These are phyloP conservation scores for Drosophila neotestacea DNA, from an alignment of 2,888 invertebrate species.

Conservation along the genomic window DNA sequence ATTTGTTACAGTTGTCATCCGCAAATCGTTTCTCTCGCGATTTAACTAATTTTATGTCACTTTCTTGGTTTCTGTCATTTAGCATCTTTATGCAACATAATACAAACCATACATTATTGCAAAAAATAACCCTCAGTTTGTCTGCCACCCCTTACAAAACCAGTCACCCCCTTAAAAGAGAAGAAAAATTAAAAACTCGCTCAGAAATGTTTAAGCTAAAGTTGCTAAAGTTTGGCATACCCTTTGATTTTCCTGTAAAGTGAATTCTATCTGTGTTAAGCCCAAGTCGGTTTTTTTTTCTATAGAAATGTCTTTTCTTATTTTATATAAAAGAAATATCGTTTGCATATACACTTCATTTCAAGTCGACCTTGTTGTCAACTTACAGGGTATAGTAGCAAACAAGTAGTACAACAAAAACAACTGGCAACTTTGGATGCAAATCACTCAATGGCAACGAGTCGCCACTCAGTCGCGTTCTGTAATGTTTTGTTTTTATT, in stretches of 20 bases:
- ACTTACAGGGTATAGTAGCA: constrained; percentile 41
- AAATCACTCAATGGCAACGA: constrained; percentile 63
- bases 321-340: not conserved
- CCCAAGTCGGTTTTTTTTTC: too few relatives aligned
- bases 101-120: constrained; percentile 70
- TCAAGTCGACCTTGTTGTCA: too few relatives aligned
- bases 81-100: constrained; percentile 61
- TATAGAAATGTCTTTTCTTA: too few relatives aligned
- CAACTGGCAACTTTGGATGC: constrained; percentile 42
- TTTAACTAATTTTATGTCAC: constrained; percentile 64
- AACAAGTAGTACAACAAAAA: constrained; percentile 27
- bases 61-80: constrained; percentile 62
- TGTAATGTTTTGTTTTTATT: constrained; percentile 40
- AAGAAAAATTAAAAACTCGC: constrained; percentile 1
- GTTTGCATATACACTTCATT: not conserved
- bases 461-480: constrained; percentile 79
- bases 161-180: constrained; percentile 43
- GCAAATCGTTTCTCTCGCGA: constrained; percentile 50
- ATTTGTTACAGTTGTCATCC: constrained; percentile 42
- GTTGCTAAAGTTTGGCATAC: constrained; percentile 13
- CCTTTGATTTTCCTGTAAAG: constrained; percentile 14
- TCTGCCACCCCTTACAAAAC: constrained; percentile 31
- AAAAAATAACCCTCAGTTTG: constrained; percentile 60
- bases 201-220: not conserved
- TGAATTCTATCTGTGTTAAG: not conserved